Percentiles rank a stretch among this genome's conserved stretches.
Evolutionary conservation across 1,140 invertebrate species (phyloP).

Genomic region (Cydia strobilella): DNA sequence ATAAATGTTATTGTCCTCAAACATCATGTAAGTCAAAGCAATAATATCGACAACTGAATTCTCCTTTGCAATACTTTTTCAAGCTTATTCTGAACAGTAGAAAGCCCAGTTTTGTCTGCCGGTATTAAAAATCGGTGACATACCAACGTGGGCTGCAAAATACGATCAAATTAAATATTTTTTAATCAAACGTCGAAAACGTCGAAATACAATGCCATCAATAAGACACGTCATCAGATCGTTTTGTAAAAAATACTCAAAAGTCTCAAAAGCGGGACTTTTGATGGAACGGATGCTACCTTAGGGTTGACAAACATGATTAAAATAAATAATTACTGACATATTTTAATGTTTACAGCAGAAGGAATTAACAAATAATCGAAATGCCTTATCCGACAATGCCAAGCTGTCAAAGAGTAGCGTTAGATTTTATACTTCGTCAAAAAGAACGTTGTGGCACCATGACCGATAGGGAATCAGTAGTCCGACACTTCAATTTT

Average conservation of each 20-base stretch:
- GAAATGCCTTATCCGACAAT: not conserved
- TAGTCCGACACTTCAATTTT: no score
- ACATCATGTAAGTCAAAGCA: conserved; percentile 27
- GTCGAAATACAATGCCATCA: conserved; percentile 30
- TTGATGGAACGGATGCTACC: conserved; percentile 5
- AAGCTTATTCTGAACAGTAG: not conserved
- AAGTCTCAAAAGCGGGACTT: conserved; percentile 28
- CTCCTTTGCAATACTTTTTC: not conserved
- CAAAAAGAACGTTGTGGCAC: no score
- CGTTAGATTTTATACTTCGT: no score
- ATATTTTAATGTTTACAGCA: not conserved
- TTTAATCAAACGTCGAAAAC: conserved; percentile 29
- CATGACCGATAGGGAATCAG: no score
- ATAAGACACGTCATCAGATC: conserved; percentile 4
- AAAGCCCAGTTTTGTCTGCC: not conserved
- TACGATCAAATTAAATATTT: conserved; percentile 31
- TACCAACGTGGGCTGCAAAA: conserved; percentile 29
- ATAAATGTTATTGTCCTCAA: conserved; percentile 29
- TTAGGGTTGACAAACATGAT: not conserved
- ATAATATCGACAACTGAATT: conserved; percentile 7
- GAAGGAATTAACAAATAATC: not conserved
- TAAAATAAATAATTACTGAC: not conserved
- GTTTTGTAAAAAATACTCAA: conserved; percentile 24
- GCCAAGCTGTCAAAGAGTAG: not conserved
- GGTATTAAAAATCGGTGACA: not conserved